Conservation (phyloP, 2,888 invertebrate species). For the Chloroclysta siterata region DNA sequence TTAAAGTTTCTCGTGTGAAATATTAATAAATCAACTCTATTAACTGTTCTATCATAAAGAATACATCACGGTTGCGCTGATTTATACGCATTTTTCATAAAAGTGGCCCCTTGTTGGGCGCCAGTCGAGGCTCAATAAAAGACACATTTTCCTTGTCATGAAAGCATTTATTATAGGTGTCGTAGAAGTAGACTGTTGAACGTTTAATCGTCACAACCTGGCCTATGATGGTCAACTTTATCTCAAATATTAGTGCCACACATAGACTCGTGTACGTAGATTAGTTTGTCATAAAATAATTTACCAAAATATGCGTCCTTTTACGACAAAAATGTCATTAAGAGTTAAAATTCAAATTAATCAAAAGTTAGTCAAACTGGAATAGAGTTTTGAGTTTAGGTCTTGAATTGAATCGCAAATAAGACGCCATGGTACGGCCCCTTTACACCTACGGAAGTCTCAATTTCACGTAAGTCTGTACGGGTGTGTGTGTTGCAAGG, state of each 20-base stretch:
- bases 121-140: constrained; percentile 33
- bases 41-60: neutral
- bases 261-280: too few species aligned
- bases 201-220: neutral
- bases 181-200: constrained; percentile 4
- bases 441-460: neutral
- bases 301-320: too few species aligned
- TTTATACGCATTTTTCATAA: constrained; percentile 16
- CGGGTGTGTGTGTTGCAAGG: constrained; percentile 1
- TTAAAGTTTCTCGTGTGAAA: too few species aligned
- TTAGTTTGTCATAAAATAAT: too few species aligned
- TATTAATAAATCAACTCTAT: neutral
- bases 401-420: too few species aligned
- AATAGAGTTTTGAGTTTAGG: too few species aligned
- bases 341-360: too few species aligned
- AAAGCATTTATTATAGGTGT: constrained; percentile 10
- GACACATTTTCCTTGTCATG: constrained; percentile 33
- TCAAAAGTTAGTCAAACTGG: too few species aligned
- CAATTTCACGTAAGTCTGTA: neutral
- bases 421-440: too few species aligned
- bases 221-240: neutral
- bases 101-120: constrained; percentile 26
- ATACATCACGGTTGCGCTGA: neutral
- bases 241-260: neutral
- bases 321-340: too few species aligned